Evolutionary conservation across 2,797 vertebrate species (phyloP).

Genomic region (Gobionotothen gibberifrons): DNA sequence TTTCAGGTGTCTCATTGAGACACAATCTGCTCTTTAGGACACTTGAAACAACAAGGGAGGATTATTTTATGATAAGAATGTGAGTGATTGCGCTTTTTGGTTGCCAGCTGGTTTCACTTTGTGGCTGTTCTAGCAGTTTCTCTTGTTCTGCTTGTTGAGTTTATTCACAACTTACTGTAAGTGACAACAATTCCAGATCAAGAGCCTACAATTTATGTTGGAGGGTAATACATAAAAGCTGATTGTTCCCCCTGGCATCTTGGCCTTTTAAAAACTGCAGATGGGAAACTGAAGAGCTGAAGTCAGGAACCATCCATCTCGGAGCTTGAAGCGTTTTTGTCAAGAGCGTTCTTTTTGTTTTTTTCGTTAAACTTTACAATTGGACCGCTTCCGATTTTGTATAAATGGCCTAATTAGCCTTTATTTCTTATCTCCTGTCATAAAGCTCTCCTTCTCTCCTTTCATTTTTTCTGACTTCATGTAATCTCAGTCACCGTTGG

Average conservation of each 20-base stretch:
- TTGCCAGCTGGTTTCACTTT: neutral
- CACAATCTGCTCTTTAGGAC: neutral
- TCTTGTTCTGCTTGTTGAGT: neutral
- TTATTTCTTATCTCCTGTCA: neutral
- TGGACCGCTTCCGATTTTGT: neutral
- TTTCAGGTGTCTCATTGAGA: neutral
- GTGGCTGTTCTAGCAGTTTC: neutral
- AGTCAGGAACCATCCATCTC: neutral
- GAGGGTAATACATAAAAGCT: neutral
- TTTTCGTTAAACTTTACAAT: neutral
- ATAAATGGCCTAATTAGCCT: neutral
- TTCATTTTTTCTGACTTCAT: neutral
- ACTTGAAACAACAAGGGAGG: neutral
- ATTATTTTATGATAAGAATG: neutral
- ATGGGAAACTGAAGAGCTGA: conserved; percentile 1
- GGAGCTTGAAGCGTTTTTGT: neutral
- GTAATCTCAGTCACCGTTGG: neutral
- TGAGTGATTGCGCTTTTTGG: neutral
- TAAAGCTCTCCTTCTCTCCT: neutral
- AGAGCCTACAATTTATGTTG: neutral
- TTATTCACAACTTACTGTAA: conserved; percentile 8
- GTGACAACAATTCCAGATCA: neutral
- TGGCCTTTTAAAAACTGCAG: neutral
- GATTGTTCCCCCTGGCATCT: neutral
- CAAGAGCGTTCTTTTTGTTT: neutral